Evolutionary conservation across 2,113 vertebrate genomes (phyloP).

Genomic region (Cynoglossus semilaevis): DNA sequence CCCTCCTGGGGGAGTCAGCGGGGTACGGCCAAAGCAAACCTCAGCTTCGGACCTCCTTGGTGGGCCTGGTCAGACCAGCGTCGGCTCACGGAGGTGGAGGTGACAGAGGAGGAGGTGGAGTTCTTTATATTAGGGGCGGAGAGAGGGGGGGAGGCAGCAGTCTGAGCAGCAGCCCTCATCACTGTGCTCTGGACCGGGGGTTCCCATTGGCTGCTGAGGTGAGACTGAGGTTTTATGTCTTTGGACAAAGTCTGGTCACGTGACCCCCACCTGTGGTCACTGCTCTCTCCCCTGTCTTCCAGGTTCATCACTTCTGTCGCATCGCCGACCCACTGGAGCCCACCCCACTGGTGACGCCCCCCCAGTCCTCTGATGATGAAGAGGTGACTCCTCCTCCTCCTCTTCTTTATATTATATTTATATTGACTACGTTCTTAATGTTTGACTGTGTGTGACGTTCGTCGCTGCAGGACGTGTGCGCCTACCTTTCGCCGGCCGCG

Average conservation of each 20-base stretch:
- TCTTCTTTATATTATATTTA: too few species aligned
- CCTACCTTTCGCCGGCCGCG: slow-evolving; percentile 59
- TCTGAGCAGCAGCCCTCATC: slow-evolving; percentile 72
- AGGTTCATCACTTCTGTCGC: slow-evolving; percentile 77
- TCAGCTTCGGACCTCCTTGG: slow-evolving; percentile 43
- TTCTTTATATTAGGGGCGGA: too few species aligned
- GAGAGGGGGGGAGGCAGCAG: slow-evolving; percentile 61
- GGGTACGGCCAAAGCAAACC: slow-evolving; percentile 53
- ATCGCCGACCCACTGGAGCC: slow-evolving; percentile 70
- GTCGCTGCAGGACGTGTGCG: slow-evolving; percentile 34
- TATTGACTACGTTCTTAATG: neutral
- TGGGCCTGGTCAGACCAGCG: slow-evolving; percentile 54
- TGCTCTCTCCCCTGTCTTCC: slow-evolving; percentile 47
- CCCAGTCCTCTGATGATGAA: slow-evolving; percentile 86
- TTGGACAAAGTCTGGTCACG: too few species aligned
- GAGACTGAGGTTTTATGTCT: neutral
- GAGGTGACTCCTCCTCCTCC: slow-evolving; percentile 62
- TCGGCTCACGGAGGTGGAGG: slow-evolving; percentile 59
- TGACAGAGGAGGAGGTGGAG: slow-evolving; percentile 31
- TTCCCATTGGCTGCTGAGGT: slow-evolving; percentile 72
- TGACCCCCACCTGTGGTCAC: neutral
- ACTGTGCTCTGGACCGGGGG: slow-evolving; percentile 65
- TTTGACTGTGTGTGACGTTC: neutral
- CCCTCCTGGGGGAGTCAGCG: slow-evolving; percentile 70
- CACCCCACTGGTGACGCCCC: slow-evolving; percentile 68